A percentile compares a stretch with the other conserved stretches of the same genome.
These are phyloP conservation scores for Beaufortia kweichowensis DNA, from an alignment of 2,113 vertebrate species.

Conservation along the genomic window DNA sequence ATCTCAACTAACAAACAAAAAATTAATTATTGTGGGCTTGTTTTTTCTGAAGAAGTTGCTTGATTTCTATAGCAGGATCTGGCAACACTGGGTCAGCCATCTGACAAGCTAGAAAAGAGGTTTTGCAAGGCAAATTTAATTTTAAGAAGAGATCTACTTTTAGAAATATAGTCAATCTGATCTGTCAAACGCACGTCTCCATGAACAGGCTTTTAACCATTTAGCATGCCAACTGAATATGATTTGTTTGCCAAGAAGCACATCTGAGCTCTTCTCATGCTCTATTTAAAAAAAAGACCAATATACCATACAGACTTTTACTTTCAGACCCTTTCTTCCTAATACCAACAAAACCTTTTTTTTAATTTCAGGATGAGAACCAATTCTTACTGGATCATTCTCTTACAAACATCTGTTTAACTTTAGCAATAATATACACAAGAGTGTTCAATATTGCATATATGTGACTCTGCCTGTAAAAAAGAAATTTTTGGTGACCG, in stretches of 20 bases:
- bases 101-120: background rate
- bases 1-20: too few relatives aligned
- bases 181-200: background rate
- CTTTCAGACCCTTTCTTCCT: background rate
- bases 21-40: too few relatives aligned
- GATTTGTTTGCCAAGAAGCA: background rate
- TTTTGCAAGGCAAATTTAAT: background rate
- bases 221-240: background rate
- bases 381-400: background rate
- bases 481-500: too few relatives aligned
- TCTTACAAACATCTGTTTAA: too few relatives aligned
- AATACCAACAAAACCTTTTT: background rate
- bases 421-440: too few relatives aligned
- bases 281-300: background rate
- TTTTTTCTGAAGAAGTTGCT: too few relatives aligned
- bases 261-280: background rate
- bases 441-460: too few relatives aligned
- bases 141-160: background rate
- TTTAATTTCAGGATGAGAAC: background rate
- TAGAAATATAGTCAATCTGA: too few relatives aligned
- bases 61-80: too few relatives aligned
- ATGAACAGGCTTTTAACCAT: background rate
- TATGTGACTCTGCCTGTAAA: too few relatives aligned
- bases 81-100: background rate
- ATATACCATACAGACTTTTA: background rate